A percentile compares a stretch with the other conserved stretches of the same genome.
Conservation (phyloP, 2,888 invertebrate genomes). For the Dione juno region DNA sequence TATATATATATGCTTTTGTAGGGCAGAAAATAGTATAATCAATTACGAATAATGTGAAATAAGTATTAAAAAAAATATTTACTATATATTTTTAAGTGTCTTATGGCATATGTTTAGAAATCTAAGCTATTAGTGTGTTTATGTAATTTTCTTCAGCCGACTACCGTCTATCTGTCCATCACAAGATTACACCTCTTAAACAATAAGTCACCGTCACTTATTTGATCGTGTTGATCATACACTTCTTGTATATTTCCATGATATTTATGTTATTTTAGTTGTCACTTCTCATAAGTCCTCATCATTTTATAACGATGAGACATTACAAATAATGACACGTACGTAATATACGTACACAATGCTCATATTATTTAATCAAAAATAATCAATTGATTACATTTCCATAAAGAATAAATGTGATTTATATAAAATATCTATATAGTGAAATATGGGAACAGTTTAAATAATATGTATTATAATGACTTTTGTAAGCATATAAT, state of each 20-base stretch:
- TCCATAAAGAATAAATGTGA: conserved; percentile 1
- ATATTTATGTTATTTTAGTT: background rate
- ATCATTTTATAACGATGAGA: background rate
- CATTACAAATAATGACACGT: conserved; percentile 11
- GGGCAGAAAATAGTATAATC: no score
- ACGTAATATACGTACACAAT: no score
- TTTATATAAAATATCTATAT: background rate
- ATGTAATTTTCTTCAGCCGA: no score
- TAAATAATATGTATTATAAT: background rate
- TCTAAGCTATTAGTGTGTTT: no score
- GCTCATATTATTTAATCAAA: conserved; percentile 5
- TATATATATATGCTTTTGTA: no score
- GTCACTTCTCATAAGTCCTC: conserved; percentile 3
- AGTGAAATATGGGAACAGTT: background rate
- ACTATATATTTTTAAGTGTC: no score
- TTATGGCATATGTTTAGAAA: no score
- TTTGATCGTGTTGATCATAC: background rate
- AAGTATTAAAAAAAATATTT: no score
- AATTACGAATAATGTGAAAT: no score
- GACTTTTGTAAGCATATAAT: background rate
- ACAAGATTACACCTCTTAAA: background rate
- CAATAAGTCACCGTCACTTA: background rate
- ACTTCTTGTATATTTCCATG: background rate
- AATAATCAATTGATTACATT: background rate
- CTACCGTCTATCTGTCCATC: background rate